Evolutionary conservation across 2,888 invertebrate species (phyloP), one percentile per base, ranked within the genome.

Genomic region (Koerneria pararmatus): DNA sequence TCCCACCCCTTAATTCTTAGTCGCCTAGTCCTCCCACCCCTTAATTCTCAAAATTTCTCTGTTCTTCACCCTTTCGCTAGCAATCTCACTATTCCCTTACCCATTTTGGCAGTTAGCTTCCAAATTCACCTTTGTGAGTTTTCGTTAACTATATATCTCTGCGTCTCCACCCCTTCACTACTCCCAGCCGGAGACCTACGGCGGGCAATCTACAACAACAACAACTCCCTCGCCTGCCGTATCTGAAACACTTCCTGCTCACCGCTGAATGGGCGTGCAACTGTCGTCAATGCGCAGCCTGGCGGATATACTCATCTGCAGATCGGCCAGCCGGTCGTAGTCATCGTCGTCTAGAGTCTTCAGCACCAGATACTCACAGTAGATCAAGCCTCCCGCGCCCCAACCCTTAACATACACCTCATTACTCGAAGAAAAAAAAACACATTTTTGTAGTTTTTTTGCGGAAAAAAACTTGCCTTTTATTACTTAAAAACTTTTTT

Each of bases 311-410:
- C 24, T 32, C 22, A 56, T 46, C 35, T 29, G 29, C 64, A 64
- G 56, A 31, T 29, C 31, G 41, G 32, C 19, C 54, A 64, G 3
- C 41, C 35, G 32, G 6, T 64, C 64, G 54, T 31, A 24, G 15
- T 64, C 56, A 22, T 54, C 64, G 8, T 64, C 56, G 6, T 35
- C 19, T 19, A 41, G n/a, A 15, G 46, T 27, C 58, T 67, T 67
- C 54, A 70, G 66, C 29, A 68, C 68, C 27, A 66, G 57, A 54
- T 74, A 76, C 58, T 76, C 72, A n/a, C 67, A 65, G 67, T 73
- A 76, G 29, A 76, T 49, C 64, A 67, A 69, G 29, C 76, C 76
- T 27, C 66, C 68, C 1, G 68, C 68, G 57, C 76, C 76, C 74
- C 74, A 76, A 29, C 65, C 70, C 19, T 69, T 54, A 2, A 51